These are phyloP conservation scores for Steinernema carpocapsae DNA, from an alignment of 2,888 invertebrate genomes.

Conservation along the genomic window DNA sequence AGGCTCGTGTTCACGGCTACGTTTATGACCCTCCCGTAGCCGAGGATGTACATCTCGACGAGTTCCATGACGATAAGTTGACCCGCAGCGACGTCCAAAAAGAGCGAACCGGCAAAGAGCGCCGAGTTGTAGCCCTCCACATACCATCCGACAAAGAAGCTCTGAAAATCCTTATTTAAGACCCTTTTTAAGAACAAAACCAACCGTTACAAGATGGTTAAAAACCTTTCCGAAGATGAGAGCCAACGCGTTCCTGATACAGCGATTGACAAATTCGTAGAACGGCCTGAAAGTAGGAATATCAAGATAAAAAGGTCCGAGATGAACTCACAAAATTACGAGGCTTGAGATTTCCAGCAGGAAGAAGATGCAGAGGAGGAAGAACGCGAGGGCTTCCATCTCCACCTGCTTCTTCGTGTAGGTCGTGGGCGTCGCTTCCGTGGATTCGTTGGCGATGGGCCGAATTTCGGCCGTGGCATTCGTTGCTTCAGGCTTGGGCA, in stretches of 20 bases:
- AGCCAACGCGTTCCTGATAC: neutral
- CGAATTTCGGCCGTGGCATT: neutral
- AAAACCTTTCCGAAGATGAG: constrained; percentile 6
- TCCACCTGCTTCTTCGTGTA: neutral
- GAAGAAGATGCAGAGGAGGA: neutral
- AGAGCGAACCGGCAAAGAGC: neutral
- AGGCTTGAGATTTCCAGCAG: constrained; percentile 2
- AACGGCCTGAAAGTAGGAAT: constrained; percentile 5
- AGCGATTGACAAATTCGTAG: constrained; percentile 4
- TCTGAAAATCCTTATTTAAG: neutral
- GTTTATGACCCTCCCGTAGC: neutral
- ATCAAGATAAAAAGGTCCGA: neutral
- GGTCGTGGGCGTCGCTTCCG: neutral
- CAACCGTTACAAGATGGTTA: neutral
- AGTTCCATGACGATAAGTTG: constrained; percentile 5
- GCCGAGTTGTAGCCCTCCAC: constrained; percentile 13
- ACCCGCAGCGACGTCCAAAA: neutral
- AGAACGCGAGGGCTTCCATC: constrained; percentile 10
- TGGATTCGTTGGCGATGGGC: neutral
- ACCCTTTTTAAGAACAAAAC: neutral
- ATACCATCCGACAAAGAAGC: constrained; percentile 10
- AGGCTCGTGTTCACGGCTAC: neutral
- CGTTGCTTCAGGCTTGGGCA: neutral
- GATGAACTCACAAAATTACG: neutral
- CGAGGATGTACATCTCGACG: neutral